Conservation (phyloP, 2,113 vertebrate species). For the Plestiodon gilberti region DNA sequence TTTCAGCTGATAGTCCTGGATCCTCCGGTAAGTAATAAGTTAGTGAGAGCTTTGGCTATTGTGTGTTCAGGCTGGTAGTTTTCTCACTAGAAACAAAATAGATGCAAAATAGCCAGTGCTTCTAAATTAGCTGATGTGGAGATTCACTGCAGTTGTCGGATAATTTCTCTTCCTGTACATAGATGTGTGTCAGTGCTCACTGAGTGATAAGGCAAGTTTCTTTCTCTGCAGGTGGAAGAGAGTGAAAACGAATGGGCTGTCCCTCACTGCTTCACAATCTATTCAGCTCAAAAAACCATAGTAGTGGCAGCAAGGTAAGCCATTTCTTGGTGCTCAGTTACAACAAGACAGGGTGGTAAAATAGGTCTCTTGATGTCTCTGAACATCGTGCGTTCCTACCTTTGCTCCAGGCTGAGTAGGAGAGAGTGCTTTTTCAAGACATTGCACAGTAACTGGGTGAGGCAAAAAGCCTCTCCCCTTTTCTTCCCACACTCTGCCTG, state of each 20-base stretch:
- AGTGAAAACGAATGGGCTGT: conserved; percentile 87
- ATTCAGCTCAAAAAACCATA: conserved; percentile 90
- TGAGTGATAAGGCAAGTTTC: conserved; percentile 65
- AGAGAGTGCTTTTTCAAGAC: not conserved
- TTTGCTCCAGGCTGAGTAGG: not conserved
- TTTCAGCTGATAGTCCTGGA: conserved; percentile 95
- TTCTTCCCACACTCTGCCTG: not conserved
- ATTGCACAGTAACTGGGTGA: not conserved
- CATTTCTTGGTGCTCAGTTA: fast-evolving
- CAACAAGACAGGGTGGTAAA: not conserved
- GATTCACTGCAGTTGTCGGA: not conserved
- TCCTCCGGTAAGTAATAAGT: conserved; percentile 87
- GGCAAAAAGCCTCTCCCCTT: not conserved
- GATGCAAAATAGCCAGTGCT: conserved; percentile 17
- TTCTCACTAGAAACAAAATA: conserved; percentile 29
- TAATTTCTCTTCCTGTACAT: not conserved
- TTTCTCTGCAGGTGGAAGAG: conserved; percentile 86
- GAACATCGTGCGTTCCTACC: not conserved
- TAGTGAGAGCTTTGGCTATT: not conserved
- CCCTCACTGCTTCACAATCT: conserved; percentile 96
- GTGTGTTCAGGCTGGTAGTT: conserved; percentile 8
- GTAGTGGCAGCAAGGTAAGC: conserved; percentile 94
- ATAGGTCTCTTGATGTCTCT: not conserved
- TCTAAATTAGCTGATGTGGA: conserved; percentile 7
- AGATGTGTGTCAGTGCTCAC: conserved; percentile 65